These are phyloP conservation scores for Gopherus evgoodei DNA, from an alignment of 2,113 vertebrate species.

Conservation along the genomic window DNA sequence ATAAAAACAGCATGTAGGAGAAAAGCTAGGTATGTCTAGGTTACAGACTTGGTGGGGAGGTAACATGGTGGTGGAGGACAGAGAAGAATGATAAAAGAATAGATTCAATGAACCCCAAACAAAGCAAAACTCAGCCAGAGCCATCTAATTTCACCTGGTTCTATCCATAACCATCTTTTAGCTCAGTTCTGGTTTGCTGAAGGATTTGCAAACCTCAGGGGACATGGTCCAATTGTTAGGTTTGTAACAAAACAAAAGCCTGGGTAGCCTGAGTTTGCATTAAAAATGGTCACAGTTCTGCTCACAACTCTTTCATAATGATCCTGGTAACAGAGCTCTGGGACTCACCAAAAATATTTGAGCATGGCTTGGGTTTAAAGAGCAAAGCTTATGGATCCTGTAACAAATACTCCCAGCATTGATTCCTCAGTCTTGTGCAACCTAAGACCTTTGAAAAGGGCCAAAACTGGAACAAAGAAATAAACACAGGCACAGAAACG, in stretches of 20 bases:
- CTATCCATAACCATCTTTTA: background rate
- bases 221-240: background rate
- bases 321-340: background rate
- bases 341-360: background rate
- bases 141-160: background rate
- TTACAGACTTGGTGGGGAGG: background rate
- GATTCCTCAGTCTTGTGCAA: background rate
- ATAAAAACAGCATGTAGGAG: background rate
- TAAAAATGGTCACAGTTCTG: background rate
- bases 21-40: background rate
- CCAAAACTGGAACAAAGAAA: conserved; percentile 14
- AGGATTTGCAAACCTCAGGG: background rate
- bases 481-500: background rate
- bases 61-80: background rate
- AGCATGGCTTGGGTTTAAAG: background rate
- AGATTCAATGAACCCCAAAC: background rate
- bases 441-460: background rate
- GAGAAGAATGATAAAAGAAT: background rate
- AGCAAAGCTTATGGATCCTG: background rate
- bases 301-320: background rate
- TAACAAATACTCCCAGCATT: conserved; percentile 34
- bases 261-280: background rate
- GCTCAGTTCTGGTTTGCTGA: background rate
- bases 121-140: conserved; percentile 5
- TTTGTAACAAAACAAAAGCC: background rate